Base-by-base conservation (phyloP, 1,140 invertebrate genomes). In the Hetaerina americana region DNA sequence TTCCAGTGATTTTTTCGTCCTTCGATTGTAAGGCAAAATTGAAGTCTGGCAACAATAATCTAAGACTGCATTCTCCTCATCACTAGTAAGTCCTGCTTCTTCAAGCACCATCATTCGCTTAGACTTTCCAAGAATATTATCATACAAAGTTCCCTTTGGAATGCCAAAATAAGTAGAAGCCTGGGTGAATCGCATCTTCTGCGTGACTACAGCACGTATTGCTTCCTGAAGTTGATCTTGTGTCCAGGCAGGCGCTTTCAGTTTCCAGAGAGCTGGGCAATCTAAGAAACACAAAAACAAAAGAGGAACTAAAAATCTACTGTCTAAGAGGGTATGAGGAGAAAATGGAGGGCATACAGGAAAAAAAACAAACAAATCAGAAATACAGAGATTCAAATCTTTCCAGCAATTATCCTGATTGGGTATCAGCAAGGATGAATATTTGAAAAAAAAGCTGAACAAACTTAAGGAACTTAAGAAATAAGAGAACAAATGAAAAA, bases 111-210 rank as follows among this genome's bases (percentile, higher is more conserved):
- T 85, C 89, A 91, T 91, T 66, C 90, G 81, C 80, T 89, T 90
- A 10, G 88, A 88, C 81, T 91, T 91, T 15, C 90, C 90, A 70
- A 91, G 81, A 76, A 91, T 90, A 79, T 90, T 91, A 82, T 91
- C 89, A 81, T 91, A 91, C 18, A 91, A 83, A 1, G 90, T 91
- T 24, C 89, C 89, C 80, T 91, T 91, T 0, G 90, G 90, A 78
- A 91, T 90, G 71, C 88, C 87, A 80, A 86, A 91, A 73, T 85
- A 83, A 3, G 86, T 84, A 1, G 89, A 86, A 0, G 89, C 90
- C 78, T 90, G 88, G 8, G 90, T 90, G 80, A 91, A 91, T 66
- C 89, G 86, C 88, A 91, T 89, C 78, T 85, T 85, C 79, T 91
- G 89, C 22, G 85, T 89, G 72, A 90, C 88, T 49, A 91, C 89